Evolutionary conservation across 2,797 vertebrate genomes (phyloP).

Genomic region (Rhinoraja longicauda): DNA sequence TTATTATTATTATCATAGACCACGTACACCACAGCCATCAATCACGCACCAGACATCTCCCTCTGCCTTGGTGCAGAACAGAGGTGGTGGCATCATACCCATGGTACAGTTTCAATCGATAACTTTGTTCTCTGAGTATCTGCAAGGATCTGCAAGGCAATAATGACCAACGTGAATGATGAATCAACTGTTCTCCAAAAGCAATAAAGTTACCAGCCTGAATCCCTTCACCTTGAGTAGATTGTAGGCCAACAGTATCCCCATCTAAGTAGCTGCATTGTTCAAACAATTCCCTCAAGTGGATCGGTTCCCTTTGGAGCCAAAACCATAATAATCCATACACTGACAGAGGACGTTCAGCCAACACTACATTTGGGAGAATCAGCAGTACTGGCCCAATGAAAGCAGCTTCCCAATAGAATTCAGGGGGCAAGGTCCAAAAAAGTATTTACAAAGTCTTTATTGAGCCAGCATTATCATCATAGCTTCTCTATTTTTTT

Average conservation of each 20-base stretch:
- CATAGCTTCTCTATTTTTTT: too few relatives aligned
- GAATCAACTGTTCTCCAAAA: too few relatives aligned
- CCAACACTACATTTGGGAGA: too few relatives aligned
- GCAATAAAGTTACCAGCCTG: too few relatives aligned
- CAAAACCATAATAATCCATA: not conserved
- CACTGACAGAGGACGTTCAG: too few relatives aligned
- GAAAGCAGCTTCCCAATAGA: not conserved
- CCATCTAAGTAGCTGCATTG: not conserved
- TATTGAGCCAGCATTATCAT: not conserved
- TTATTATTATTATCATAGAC: too few relatives aligned
- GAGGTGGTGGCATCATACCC: too few relatives aligned
- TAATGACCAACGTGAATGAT: too few relatives aligned
- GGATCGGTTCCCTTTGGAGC: not conserved
- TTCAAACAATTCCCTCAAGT: not conserved
- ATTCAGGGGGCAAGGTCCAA: not conserved
- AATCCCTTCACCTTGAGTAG: too few relatives aligned
- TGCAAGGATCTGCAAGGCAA: too few relatives aligned
- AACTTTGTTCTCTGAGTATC: too few relatives aligned
- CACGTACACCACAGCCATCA: not conserved
- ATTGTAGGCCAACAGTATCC: not conserved
- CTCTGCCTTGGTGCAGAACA: not conserved
- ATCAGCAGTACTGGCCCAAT: not conserved
- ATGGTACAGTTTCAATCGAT: too few relatives aligned
- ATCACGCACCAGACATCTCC: not conserved
- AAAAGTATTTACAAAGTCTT: not conserved